These are phyloP conservation scores for Pelodiscus sinensis DNA, from an alignment of 2,113 vertebrate genomes.

Conservation along the genomic window DNA sequence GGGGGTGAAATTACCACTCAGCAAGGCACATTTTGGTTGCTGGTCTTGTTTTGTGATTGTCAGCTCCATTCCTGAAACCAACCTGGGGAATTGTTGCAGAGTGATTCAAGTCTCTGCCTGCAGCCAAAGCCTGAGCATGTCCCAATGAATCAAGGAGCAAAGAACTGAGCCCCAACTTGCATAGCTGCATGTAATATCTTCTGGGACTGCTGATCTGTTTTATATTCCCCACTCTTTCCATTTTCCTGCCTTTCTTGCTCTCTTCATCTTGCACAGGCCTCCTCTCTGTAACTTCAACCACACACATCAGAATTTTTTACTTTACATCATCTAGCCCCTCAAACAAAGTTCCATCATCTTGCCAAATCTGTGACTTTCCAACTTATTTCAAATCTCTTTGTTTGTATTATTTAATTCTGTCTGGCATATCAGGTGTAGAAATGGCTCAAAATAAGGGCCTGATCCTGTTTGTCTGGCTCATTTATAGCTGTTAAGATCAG, in stretches of 20 bases:
- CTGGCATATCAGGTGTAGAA: neutral
- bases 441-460: neutral
- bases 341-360: neutral
- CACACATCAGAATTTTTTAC: neutral
- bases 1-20: neutral
- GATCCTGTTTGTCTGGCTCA: neutral
- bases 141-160: neutral
- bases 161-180: neutral
- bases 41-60: neutral
- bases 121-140: neutral
- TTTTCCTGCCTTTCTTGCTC: neutral
- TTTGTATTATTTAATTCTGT: neutral
- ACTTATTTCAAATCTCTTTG: neutral
- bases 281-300: neutral
- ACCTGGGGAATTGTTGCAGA: neutral
- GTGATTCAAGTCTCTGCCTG: neutral
- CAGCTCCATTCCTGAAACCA: neutral
- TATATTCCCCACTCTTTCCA: neutral
- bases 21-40: rapidly evolving
- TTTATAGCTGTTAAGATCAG: neutral
- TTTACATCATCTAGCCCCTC: neutral
- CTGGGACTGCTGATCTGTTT: neutral
- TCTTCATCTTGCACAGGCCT: neutral
- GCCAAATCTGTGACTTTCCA: neutral
- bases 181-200: neutral